Conservation (phyloP, 2,113 vertebrate species). For the Lagopus leucura region DNA sequence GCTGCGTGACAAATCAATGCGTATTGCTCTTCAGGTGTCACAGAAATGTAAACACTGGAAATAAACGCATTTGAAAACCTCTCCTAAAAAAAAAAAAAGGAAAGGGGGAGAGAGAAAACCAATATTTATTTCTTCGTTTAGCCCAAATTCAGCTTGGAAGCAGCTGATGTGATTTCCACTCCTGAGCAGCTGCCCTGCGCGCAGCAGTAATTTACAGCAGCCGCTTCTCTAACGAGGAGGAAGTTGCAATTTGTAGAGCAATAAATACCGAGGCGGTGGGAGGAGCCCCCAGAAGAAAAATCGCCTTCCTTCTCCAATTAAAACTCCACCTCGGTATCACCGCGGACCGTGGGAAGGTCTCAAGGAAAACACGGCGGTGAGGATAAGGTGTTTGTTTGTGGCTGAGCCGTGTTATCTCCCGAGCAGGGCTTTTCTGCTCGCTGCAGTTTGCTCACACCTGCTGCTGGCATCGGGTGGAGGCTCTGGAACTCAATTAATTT, state of each 20-base stretch:
- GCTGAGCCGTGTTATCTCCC: neutral
- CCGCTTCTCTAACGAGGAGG: constrained; percentile 30
- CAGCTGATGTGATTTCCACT: neutral
- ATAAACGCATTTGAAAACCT: neutral
- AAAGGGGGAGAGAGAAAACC: no score
- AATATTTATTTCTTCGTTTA: neutral
- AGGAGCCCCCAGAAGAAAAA: neutral
- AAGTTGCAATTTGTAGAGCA: constrained; percentile 74
- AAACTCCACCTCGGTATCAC: constrained; percentile 50
- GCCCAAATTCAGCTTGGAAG: rapidly evolving
- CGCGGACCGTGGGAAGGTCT: constrained; percentile 45
- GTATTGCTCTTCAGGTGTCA: neutral
- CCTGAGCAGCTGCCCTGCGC: neutral
- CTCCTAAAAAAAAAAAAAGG: neutral
- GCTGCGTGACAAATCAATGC: neutral
- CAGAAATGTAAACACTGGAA: neutral
- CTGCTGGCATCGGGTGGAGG: neutral
- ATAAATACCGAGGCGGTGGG: constrained; percentile 61
- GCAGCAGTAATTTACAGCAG: constrained; percentile 45
- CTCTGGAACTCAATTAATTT: neutral
- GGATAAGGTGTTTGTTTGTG: constrained; percentile 36
- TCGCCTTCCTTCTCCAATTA: constrained; percentile 50
- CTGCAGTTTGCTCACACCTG: neutral
- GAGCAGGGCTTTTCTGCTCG: neutral
- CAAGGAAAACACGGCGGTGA: constrained; percentile 24